Conservation (phyloP, 2,888 invertebrate genomes). For the Parnassius orleans region DNA sequence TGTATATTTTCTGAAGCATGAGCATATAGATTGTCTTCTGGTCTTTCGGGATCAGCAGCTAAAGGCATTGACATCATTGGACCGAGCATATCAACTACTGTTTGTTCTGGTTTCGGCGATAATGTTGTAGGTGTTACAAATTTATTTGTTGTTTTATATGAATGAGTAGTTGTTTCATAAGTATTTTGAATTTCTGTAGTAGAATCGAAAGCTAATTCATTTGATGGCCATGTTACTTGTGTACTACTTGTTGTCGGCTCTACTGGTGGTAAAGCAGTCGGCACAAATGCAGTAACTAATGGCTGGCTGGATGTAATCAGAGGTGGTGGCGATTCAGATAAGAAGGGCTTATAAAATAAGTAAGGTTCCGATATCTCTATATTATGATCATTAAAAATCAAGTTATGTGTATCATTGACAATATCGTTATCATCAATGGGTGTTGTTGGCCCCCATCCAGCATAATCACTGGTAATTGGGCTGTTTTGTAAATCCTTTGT, state of each 20-base stretch:
- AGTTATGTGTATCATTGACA: slow-evolving; percentile 64
- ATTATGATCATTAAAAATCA: slow-evolving; percentile 56
- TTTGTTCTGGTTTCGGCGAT: slow-evolving; percentile 44
- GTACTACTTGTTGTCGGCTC: slow-evolving; percentile 36
- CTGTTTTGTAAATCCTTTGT: slow-evolving; percentile 50
- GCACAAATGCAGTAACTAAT: slow-evolving; percentile 52
- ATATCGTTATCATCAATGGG: slow-evolving; percentile 54
- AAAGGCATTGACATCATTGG: slow-evolving; percentile 76
- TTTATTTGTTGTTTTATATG: slow-evolving; percentile 38
- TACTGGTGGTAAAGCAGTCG: slow-evolving; percentile 56
- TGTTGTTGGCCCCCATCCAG: slow-evolving; percentile 75
- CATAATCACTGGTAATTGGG: slow-evolving; percentile 69
- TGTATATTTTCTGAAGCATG: slow-evolving; percentile 69
- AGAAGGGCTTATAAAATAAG: slow-evolving; percentile 62
- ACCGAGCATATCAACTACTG: slow-evolving; percentile 62
- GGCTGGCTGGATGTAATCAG: slow-evolving; percentile 47
- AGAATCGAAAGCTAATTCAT: slow-evolving; percentile 45
- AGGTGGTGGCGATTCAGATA: slow-evolving; percentile 60
- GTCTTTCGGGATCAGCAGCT: slow-evolving; percentile 60
- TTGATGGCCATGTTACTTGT: slow-evolving; percentile 43
- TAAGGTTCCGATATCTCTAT: slow-evolving; percentile 52
- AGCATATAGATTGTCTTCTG: slow-evolving; percentile 68
- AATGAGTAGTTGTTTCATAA: slow-evolving; percentile 52
- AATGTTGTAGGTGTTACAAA: slow-evolving; percentile 43
- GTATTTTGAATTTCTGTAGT: slow-evolving; percentile 45